Base-by-base conservation (phyloP, 1,140 invertebrate genomes). In the Eubasilissa regina region DNA sequence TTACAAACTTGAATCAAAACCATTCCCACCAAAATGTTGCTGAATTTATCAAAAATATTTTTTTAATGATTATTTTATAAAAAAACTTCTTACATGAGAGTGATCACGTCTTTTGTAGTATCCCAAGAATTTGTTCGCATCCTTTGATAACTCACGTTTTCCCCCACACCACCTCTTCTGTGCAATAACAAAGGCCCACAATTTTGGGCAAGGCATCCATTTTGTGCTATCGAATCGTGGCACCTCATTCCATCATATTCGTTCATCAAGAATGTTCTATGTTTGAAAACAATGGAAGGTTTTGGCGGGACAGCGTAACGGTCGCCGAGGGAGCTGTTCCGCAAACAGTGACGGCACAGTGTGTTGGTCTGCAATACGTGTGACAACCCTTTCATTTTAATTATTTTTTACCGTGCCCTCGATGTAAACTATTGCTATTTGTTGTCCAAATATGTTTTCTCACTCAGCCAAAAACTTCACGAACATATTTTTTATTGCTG, bases 361-460 rank as follows among this genome's bases (percentile, higher is more conserved):
- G 75, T 25, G 35, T 15, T 19, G 66, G 45, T 17, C 64, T 47
- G 60, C 10, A 10, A 58, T 10, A 58, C 48, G 13, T 48, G 62
- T 76, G 79, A 35, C 48, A 60, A 48, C 66, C 72, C 58, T 78
- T 55, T 80, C 76, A 80, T 80, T 80, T 75, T 80, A 68, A 76
- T 80, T 80, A 35, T 55, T 66, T 80, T 53, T 64, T 55, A 21
- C 43, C 44, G 0, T 19, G 48, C 19, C 21, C 53, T 53, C 21
- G 44, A 25, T 72, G 19, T 19, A 35, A 64, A 44, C 25, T 3
- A 35, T 35, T 35, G 25, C 25, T 6, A 6, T 35, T 35, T 35
- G 25, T 6, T 35, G 25, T 6, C 25, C 25, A 35, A 35, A 35
- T 35, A 35, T 35, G 25, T 35, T 35, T 35, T 6, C 25, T 35